Evolutionary conservation across 1,140 invertebrate species (phyloP), one percentile per base, ranked within the genome.

Genomic region (Coelopa frigida): DNA sequence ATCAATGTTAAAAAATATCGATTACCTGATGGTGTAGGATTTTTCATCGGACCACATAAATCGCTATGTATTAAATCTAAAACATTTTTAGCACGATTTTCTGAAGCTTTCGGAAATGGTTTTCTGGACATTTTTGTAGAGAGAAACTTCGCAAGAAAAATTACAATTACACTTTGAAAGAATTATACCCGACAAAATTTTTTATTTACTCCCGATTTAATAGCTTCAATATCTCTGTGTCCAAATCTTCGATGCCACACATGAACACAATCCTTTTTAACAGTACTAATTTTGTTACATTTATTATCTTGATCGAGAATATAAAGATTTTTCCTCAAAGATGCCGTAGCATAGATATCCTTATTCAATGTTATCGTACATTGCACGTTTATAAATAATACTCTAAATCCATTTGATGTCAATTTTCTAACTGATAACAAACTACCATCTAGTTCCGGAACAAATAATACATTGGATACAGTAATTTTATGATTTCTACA

Each of bases 361-460:
- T n/a, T n/a, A n/a, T n/a, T n/a, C n/a, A n/a, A n/a, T n/a, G n/a
- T n/a, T n/a, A n/a, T n/a, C n/a, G n/a, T n/a, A n/a, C n/a, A n/a
- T n/a, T n/a, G n/a, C n/a, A n/a, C n/a, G n/a, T n/a, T n/a, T n/a
- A n/a, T n/a, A n/a, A n/a, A n/a, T n/a, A n/a, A n/a, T n/a, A 29
- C 41, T 5, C n/a, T 12, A 20, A 14, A 45, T n/a, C 43, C 43
- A 12, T 22, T 14, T 23, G 22, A 12, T 14, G 29, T 24, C 14
- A 45, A 23, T 14, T 8, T 36, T 5, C 31, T 27, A 22, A 45
- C 43, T 6, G 43, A 36, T 14, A 45, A 23, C 31, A 45, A 20
- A 26, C 29, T 36, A 14, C 21, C 20, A 26, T 33, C 23, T 23
- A 45, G 21, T 22, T 45, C 31, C 20, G 32, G 43, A 32, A 45